Evolutionary conservation across 2,113 vertebrate genomes (phyloP), one percentile per base, ranked within the genome.

Genomic region (Alosa alosa): DNA sequence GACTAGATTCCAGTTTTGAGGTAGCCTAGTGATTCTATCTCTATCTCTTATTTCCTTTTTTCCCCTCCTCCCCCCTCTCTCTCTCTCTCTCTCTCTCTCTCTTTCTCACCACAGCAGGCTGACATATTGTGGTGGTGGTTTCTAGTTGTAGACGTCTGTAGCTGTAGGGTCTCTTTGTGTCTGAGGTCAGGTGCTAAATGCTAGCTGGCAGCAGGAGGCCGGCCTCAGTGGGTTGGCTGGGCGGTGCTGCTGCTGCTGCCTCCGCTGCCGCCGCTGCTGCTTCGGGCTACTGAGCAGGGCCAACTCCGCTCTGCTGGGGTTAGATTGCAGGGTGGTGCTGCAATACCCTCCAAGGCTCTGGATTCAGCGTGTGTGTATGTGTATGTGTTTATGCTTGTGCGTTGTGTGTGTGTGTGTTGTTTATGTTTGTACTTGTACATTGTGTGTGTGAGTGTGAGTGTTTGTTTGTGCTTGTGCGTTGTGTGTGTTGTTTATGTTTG

Each of bases 121-220:
- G 57, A 72, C 68, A 84, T 25, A 47, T 20, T 64, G 52, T 60
- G 52, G 41, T 20, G 90, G 89, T 91, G 84, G 82, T 86, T 89
- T 86, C 88, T 45, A 84, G 84, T 64, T 84, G 88, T 78, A 78
- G 72, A 39, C 72, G 72, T 78, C 72, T 78, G 36, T 88, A 86
- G 88, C 91, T 91, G 64, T 86, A 89, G 90, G 89, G 88, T 88
- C 90, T 91, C 60, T 84, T 18, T 84, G 83, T 84, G 25, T 84
- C 31, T 52, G 81, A 2, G 45, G 0, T 75, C 83, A 8, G 60
- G 46, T 44, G 41, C 64, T 31, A 46, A 81, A 20, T 39, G 75
- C 68, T 84, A 78, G 84, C 49, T 84, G 87, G 72, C 85, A 86
- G 86, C 92, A 93, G 88, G 91, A 46, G 91, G 93, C 47, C 31